Percentiles rank a stretch among this genome's conserved stretches.
phyloP scores from a whole-genome alignment of 2,888 invertebrate genomes.

The Sipha maydis region DNA sequence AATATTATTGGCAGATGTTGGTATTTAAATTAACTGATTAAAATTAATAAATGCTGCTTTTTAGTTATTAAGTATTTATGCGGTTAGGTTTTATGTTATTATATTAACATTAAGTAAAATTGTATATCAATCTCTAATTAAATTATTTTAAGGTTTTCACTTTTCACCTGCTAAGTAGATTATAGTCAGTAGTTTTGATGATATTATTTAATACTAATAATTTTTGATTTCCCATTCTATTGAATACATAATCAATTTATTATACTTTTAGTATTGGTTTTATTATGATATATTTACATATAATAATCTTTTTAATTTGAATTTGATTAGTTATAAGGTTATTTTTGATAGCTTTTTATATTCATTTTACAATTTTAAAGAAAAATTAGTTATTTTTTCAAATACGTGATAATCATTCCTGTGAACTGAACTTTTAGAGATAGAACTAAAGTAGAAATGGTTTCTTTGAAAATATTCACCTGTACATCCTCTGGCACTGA shows the following conservation, averaged over 20 bases:
- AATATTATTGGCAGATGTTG: slow-evolving; percentile 5
- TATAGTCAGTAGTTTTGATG: background rate
- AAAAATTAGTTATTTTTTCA: too few species aligned
- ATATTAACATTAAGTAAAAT: background rate
- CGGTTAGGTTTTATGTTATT: background rate
- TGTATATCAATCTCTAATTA: background rate
- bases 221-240: slow-evolving; percentile 9
- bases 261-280: background rate
- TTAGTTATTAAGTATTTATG: background rate
- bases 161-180: slow-evolving; percentile 17
- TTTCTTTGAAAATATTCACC: too few species aligned
- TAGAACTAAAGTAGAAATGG: too few species aligned
- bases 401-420: too few species aligned
- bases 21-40: background rate
- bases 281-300: background rate
- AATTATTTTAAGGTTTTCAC: slow-evolving; percentile 23
- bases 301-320: background rate
- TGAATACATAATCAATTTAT: background rate
- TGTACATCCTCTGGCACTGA: too few species aligned
- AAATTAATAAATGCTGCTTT: background rate
- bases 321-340: background rate
- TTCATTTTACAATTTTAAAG: too few species aligned
- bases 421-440: too few species aligned
- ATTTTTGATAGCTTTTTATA: background rate
- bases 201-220: background rate